Evolutionary conservation across 2,113 vertebrate species (phyloP), one percentile per base, ranked within the genome.

Genomic region (Indicator maculatus): DNA sequence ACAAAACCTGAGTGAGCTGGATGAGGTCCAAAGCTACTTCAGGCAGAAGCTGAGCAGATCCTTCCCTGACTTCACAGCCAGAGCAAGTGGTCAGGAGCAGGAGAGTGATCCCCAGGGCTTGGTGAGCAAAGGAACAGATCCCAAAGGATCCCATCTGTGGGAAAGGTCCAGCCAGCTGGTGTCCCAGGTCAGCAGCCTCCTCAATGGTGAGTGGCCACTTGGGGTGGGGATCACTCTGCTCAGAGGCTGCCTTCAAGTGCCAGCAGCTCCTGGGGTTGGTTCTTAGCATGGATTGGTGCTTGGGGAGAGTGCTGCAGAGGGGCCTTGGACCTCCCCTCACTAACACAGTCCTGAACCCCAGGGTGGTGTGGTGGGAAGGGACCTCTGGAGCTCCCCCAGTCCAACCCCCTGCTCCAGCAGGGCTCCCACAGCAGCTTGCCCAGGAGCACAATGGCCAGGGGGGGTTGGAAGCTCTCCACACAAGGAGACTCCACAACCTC

Each of bases 21-120:
- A 99, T 97, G 98, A 99, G 86, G 99, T 99, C 80, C 98, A 99
- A 89, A 98, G 89, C 58, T 99, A 99, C 96, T 99, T 99, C 96
- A 99, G 84, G 69, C 96, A 95, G 91, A 99, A 99, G 96, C 97
- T 99, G 90, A 97, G 96, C 71, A 96, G 97, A 23, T 95, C 98
- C 53, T 97, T 98, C 67, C 97, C 98, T 10, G 82, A 97, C 56
- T 39, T 91, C 56, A 50, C 65, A 39, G 93, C 72, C 58, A 86
- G 50, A 85, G 93, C 84, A 89, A 92, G 30, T 9, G 74, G 24
- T 3, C 85, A 91, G 21, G 83, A 93, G 13, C 84, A 6, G 28
- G 72, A 83, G 23, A 55, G 88, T 13, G 55, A 76, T 5, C 91
- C 64, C 9, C 90, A 13, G 15, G 69, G 52, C n/a, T 41, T 4